Evolutionary conservation across 2,113 vertebrate genomes (phyloP), one percentile per base, ranked within the genome.

Genomic region (Cephalopterus ornatus): DNA sequence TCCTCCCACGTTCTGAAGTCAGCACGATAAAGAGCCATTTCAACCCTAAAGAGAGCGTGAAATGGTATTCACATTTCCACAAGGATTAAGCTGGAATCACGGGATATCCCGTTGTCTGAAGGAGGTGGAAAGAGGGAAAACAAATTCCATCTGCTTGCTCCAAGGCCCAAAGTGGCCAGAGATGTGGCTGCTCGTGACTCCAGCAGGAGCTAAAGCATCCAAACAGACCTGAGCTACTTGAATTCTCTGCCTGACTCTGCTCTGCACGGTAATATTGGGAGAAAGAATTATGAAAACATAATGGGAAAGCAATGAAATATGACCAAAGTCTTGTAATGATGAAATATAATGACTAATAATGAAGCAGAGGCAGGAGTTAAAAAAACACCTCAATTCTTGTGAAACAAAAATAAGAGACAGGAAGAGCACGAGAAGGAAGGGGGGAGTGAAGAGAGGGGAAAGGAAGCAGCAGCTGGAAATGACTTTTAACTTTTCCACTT

Each of bases 311-410:
- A 92, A 61, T 84, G 85, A 85, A 93, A 75, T 86, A 96, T 62
- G 91, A 94, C 65, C 52, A 33, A 87, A 71, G 65, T 28, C 87
- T 74, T 76, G 82, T 92, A 95, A 89, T 77, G 89, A 93, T 91
- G 91, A 89, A 94, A 79, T 83, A 92, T 88, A 96, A 97, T 89
- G 92, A 68, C 55, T 96, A 2, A 2, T 82, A 94, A 93, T 94
- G 86, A 96, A 80, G 79, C 93, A 79, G 88, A 71, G 56, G 85
- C 65, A 85, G 58, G 33, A 70, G 11, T 11, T 76, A 94, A 89
- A 97, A 77, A 18, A 75, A 70, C 42, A 46, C n/a, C 79, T 84
- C 37, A 85, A n/a, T 84, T 89, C 74, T 79, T 70, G 32, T 50
- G 85, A 63, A 85, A 49, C 24, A 67, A 73, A 95, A 83, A 41